These are phyloP conservation scores for Drosophila pseudoananassae DNA, from an alignment of 1,140 invertebrate species.

Conservation along the genomic window DNA sequence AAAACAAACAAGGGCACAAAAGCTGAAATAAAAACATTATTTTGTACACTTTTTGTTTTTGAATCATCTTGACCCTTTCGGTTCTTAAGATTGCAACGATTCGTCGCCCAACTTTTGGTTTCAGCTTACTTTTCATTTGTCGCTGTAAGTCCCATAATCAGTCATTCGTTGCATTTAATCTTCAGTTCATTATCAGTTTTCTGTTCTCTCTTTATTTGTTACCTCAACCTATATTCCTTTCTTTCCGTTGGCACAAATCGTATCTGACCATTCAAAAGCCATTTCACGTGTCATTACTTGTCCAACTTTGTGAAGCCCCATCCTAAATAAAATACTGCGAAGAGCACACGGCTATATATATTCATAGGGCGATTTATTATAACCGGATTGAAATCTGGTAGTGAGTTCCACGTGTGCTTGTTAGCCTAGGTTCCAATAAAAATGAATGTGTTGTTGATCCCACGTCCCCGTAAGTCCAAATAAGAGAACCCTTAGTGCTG, in stretches of 20 bases:
- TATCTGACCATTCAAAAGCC: slow-evolving; percentile 81
- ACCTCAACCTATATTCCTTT: slow-evolving; percentile 11
- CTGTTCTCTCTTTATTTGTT: background rate
- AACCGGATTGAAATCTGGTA: background rate
- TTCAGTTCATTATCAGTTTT: slow-evolving; percentile 46
- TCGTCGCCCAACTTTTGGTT: slow-evolving; percentile 27
- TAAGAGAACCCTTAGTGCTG: slow-evolving; percentile 1
- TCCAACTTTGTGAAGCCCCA: slow-evolving; percentile 77
- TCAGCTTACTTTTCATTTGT: slow-evolving; percentile 23
- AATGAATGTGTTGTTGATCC: background rate
- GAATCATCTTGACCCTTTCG: slow-evolving; percentile 28
- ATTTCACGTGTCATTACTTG: slow-evolving; percentile 83
- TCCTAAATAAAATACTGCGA: slow-evolving; percentile 82
- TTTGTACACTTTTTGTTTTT: slow-evolving; percentile 50
- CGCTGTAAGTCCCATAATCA: slow-evolving; percentile 37
- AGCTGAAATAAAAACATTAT: slow-evolving; percentile 39
- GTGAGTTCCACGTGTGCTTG: background rate
- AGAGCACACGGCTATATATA: slow-evolving; percentile 66
- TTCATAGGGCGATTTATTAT: slow-evolving; percentile 5
- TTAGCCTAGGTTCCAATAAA: too few species aligned
- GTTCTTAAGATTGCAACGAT: slow-evolving; percentile 15
- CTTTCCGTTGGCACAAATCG: slow-evolving; percentile 65
- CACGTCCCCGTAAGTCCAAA: slow-evolving; percentile 10
- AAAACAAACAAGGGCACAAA: slow-evolving; percentile 28
- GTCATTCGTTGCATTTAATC: slow-evolving; percentile 50